phyloP scores from a whole-genome alignment of 2,797 vertebrate genomes.

The Loris lydekkerianus region DNA sequence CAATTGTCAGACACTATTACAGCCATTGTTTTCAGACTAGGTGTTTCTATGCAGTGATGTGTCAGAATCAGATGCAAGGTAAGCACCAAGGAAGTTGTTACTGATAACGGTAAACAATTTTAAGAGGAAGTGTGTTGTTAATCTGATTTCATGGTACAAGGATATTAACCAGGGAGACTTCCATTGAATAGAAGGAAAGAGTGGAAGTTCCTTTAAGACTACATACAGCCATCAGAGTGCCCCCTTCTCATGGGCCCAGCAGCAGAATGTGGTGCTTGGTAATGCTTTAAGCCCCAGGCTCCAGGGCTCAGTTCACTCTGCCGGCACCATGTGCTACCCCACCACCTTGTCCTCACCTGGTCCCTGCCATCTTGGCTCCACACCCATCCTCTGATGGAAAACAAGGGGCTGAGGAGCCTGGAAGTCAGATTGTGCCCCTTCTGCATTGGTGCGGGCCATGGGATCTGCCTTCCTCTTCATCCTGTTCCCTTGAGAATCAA shows the following conservation, averaged over 20 bases:
- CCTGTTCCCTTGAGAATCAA: neutral
- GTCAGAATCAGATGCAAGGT: neutral
- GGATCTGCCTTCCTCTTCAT: neutral
- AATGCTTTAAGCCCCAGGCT: neutral
- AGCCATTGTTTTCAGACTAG: neutral
- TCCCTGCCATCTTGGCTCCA: neutral
- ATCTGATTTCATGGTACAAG: neutral
- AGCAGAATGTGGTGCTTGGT: neutral
- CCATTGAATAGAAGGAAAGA: neutral
- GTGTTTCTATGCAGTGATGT: accelerated
- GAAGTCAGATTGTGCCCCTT: accelerated
- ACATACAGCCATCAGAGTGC: no score
- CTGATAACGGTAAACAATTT: neutral
- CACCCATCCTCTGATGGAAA: neutral
- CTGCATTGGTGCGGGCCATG: neutral
- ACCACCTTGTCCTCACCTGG: neutral
- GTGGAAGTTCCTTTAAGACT: neutral
- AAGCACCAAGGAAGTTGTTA: neutral
- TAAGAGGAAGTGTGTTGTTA: neutral
- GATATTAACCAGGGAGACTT: neutral
- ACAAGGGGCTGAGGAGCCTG: neutral
- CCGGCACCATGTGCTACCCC: neutral
- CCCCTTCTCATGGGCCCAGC: neutral
- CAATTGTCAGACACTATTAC: neutral
- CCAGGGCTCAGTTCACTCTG: neutral